Evolutionary conservation across 1,140 invertebrate genomes (phyloP).

Genomic region (Megathymus violae): DNA sequence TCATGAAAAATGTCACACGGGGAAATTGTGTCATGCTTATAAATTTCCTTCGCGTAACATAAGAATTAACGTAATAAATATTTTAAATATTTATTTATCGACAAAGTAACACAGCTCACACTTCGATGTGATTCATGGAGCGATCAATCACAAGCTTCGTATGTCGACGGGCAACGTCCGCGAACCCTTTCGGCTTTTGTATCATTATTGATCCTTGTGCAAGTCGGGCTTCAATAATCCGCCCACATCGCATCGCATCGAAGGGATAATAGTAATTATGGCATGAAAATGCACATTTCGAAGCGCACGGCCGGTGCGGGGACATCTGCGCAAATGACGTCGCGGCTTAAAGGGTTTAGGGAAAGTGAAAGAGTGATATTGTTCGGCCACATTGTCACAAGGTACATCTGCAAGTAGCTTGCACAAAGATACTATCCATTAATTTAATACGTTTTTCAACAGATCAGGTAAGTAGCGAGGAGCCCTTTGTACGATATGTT

Average conservation of each 20-base stretch:
- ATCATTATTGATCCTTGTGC: conserved; percentile 51
- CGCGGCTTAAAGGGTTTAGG: conserved; percentile 43
- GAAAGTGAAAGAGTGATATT: conserved; percentile 45
- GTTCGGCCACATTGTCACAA: background rate
- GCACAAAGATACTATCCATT: too few relatives aligned
- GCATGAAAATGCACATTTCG: conserved; percentile 60
- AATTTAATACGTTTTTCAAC: too few relatives aligned
- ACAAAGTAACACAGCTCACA: conserved; percentile 25
- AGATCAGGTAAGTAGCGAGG: too few relatives aligned
- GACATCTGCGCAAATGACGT: conserved; percentile 52
- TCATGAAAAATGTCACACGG: too few relatives aligned
- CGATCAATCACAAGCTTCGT: conserved; percentile 49
- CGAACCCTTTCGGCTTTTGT: conserved; percentile 47
- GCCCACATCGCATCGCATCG: conserved; percentile 46
- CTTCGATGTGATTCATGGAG: conserved; percentile 34
- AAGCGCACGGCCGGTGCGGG: conserved; percentile 42
- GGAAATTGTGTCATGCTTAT: too few relatives aligned
- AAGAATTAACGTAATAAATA: conserved; percentile 16
- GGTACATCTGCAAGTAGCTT: background rate
- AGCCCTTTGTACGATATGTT: too few relatives aligned
- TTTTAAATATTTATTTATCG: conserved; percentile 25
- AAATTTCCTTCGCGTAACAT: conserved; percentile 47
- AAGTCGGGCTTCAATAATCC: conserved; percentile 39
- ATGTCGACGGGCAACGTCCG: conserved; percentile 34
- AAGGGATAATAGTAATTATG: conserved; percentile 42